Evolutionary conservation across 2,797 vertebrate genomes (phyloP), one percentile per base, ranked within the genome.

Genomic region (Pyrrhura leucotis): DNA sequence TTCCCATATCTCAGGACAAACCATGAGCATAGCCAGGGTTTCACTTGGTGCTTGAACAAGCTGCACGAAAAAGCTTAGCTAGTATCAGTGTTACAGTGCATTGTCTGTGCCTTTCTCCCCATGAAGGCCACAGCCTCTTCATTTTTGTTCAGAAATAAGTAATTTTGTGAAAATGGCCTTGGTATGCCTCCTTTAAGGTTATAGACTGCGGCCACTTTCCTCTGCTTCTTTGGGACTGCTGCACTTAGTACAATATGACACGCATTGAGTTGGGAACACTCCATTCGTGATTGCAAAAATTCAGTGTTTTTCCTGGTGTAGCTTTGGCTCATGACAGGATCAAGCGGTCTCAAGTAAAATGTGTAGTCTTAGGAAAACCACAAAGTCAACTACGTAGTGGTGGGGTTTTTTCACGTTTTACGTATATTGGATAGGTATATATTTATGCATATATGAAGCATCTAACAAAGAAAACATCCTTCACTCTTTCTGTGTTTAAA

Each of bases 131-230:
- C 3, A 17, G 9, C 33, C 17, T 31, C 50, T n/a, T 66, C 4
- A 1, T 26, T 61, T 44, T 5, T 22, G 75, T 1, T 7, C 69
- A 84, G 65, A 56, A 71, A 14, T 14, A 26, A 37, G 37, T 17
- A 47, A 48, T 15, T 31, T 29, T 69, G 23, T 53, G 45, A 23
- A 58, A 83, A 62, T 9, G 31, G 31, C 35, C 21, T 37, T 1
- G 0, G 14, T 4, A 22, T 9, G 5, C 11, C 5, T 31, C 25
- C 1, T 4, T 4, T 14, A 56, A 33, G 50, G 20, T 33, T 42
- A 58, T 19, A 39, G 10, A 5, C 5, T 11, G 23, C 9, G 7
- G 11, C 42, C 4, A 1, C 25, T 65, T 20, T 53, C 71, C 33
- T 59, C 40, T 28, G 42, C 25, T 66, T 14, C 47, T 58, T n/a